Evolutionary conservation across 2,113 vertebrate genomes (phyloP).

Genomic region (Cairina moschata): DNA sequence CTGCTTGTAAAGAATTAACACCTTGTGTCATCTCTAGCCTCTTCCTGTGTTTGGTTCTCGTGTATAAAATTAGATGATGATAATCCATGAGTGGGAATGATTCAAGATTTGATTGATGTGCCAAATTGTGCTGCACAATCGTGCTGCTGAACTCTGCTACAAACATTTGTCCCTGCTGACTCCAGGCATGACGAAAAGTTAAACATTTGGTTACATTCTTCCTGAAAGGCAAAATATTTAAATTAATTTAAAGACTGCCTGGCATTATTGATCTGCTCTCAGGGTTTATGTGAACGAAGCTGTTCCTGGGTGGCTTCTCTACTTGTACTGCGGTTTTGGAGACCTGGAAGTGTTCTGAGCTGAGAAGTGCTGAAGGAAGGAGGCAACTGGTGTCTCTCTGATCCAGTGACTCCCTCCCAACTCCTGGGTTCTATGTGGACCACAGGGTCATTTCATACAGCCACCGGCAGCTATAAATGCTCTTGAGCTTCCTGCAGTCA

Average conservation of each 20-base stretch:
- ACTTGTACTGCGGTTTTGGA: not conserved
- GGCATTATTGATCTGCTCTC: conserved; percentile 14
- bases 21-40: not conserved
- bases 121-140: not conserved
- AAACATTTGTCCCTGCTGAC: not conserved
- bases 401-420: conserved; percentile 11
- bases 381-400: conserved; percentile 6
- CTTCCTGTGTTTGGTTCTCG: not conserved
- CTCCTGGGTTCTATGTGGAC: not conserved
- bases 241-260: not conserved
- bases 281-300: conserved; percentile 22
- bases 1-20: not conserved
- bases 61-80: not conserved
- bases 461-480: conserved; percentile 14
- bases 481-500: conserved; percentile 33
- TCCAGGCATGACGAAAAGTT: not conserved
- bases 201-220: not conserved
- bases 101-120: not conserved
- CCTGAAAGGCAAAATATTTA: not conserved
- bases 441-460: not conserved
- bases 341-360: conserved; percentile 22
- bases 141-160: not conserved
- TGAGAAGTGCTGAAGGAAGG: conserved; percentile 15
- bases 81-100: not conserved
- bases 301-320: conserved; percentile 33